phyloP scores from a whole-genome alignment of 2,888 invertebrate species.

The Liopterus haemorrhoidalis region DNA sequence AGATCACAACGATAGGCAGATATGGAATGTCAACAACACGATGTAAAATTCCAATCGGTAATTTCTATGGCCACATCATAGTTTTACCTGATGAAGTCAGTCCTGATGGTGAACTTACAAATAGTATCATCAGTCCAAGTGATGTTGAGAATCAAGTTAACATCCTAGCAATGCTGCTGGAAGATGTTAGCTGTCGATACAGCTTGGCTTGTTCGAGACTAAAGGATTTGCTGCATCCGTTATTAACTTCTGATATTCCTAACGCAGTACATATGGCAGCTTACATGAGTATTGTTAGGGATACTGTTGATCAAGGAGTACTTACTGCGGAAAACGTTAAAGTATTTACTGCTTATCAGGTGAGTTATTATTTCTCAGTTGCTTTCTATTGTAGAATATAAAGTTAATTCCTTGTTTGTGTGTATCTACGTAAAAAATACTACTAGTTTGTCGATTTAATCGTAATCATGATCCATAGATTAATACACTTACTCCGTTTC shows the following conservation, averaged over 20 bases:
- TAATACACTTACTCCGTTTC: too few species aligned
- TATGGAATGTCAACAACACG: conserved; percentile 88
- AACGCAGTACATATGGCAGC: conserved; percentile 80
- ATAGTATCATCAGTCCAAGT: conserved; percentile 36
- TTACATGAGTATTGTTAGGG: conserved; percentile 57
- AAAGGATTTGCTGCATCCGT: conserved; percentile 70
- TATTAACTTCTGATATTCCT: conserved; percentile 71
- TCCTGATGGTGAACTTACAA: conserved; percentile 42
- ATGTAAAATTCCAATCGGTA: conserved; percentile 86
- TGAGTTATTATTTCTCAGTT: conserved; percentile 37
- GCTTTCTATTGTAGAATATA: conserved; percentile 7
- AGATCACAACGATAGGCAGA: conserved; percentile 86
- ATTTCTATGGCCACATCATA: conserved; percentile 86
- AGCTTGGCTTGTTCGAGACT: conserved; percentile 81
- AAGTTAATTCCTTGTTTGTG: conserved; percentile 21
- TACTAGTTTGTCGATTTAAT: too few species aligned
- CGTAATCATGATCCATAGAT: conserved; percentile 6
- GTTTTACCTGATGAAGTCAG: conserved; percentile 57
- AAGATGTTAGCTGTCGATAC: conserved; percentile 74
- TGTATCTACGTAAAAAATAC: too few species aligned
- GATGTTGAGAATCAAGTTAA: conserved; percentile 56
- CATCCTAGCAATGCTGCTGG: conserved; percentile 63
- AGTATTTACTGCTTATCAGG: conserved; percentile 50
- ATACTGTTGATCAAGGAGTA: conserved; percentile 34
- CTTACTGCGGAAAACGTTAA: conserved; percentile 45